A percentile compares a stretch with the other conserved stretches of the same genome.
phyloP scores from a whole-genome alignment of 2,888 invertebrate species.

The Agelastica alni region DNA sequence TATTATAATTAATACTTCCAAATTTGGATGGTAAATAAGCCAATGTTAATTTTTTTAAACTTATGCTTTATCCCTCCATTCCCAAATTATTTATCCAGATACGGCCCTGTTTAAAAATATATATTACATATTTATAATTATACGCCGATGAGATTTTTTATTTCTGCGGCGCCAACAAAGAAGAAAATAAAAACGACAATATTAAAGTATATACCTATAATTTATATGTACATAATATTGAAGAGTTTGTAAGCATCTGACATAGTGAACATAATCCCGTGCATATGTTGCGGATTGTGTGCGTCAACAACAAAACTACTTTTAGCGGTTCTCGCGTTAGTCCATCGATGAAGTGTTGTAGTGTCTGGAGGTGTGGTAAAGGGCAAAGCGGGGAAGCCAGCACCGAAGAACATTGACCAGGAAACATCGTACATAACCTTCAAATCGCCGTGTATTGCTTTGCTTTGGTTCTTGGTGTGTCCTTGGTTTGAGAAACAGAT shows the following conservation, averaged over 20 bases:
- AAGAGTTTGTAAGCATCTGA: constrained; percentile 7
- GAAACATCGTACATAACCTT: constrained; percentile 48
- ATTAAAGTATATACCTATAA: no score
- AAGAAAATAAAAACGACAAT: no score
- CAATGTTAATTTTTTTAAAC: no score
- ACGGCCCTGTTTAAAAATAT: no score
- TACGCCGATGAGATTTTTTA: no score
- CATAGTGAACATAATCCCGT: constrained; percentile 6
- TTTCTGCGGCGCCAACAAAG: no score
- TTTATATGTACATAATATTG: no score
- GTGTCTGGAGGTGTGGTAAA: constrained; percentile 39
- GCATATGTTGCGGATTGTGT: background rate
- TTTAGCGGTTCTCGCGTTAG: constrained; percentile 25
- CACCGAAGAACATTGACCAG: constrained; percentile 50
- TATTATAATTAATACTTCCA: no score
- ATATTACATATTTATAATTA: no score
- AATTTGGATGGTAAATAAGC: no score
- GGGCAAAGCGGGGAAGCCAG: constrained; percentile 34
- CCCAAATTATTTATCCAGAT: no score
- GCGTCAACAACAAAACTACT: constrained; percentile 23
- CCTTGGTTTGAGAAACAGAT: constrained; percentile 39
- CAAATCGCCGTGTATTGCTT: constrained; percentile 49
- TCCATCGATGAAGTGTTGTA: constrained; percentile 22
- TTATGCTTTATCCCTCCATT: no score
- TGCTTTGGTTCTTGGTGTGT: constrained; percentile 26